Evolutionary conservation across 2,888 invertebrate species (phyloP).

Genomic region (Heliconius hortense): DNA sequence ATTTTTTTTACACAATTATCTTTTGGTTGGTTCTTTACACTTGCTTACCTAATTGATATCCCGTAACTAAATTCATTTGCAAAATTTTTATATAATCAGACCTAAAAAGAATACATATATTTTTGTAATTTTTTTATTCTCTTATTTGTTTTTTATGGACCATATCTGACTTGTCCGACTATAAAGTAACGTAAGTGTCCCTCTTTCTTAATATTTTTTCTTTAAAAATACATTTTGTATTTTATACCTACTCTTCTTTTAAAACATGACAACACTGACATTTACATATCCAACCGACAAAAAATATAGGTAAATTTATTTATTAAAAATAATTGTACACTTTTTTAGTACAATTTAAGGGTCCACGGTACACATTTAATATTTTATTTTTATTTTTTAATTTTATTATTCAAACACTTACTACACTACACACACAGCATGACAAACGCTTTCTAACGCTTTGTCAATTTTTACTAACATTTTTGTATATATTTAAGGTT

Average conservation of each 20-base stretch:
- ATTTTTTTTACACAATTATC: too few species aligned
- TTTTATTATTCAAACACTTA: not conserved
- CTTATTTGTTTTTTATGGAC: slow-evolving; percentile 1
- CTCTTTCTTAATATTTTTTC: too few species aligned
- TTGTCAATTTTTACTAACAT: slow-evolving; percentile 41
- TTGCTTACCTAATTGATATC: too few species aligned
- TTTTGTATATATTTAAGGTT: not conserved
- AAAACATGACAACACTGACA: not conserved
- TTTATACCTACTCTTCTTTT: not conserved
- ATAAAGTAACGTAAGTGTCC: too few species aligned
- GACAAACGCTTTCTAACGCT: slow-evolving; percentile 45
- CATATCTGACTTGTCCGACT: not conserved
- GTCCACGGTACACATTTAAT: not conserved
- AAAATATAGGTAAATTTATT: too few species aligned
- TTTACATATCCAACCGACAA: not conserved
- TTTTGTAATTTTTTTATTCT: not conserved
- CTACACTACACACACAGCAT: slow-evolving; percentile 38
- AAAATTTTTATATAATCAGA: too few species aligned
- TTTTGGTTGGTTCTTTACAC: too few species aligned
- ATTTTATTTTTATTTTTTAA: not conserved
- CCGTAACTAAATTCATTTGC: too few species aligned
- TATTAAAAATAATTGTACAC: not conserved
- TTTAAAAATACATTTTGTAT: not conserved
- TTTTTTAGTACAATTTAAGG: not conserved
- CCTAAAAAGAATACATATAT: not conserved